These are phyloP conservation scores for Lathronympha strigana DNA, from an alignment of 2,888 invertebrate species.

Conservation along the genomic window DNA sequence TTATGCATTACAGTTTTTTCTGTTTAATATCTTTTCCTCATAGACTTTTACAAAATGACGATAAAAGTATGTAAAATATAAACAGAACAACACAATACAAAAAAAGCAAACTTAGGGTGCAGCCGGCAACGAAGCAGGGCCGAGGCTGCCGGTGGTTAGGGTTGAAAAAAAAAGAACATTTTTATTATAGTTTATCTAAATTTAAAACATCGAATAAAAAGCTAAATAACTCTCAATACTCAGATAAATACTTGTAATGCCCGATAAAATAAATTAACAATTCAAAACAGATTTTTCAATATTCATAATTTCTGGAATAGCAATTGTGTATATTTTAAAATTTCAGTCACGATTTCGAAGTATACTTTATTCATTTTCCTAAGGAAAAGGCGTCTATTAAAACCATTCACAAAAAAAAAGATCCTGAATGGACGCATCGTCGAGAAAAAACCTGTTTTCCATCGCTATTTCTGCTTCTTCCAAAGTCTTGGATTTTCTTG, in stretches of 20 bases:
- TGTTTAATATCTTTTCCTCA: no score
- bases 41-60: no score
- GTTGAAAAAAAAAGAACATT: no score
- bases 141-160: no score
- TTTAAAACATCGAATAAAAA: not conserved
- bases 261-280: slow-evolving; percentile 5
- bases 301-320: slow-evolving; percentile 13
- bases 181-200: no score
- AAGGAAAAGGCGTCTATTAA: slow-evolving; percentile 10
- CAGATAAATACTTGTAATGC: not conserved
- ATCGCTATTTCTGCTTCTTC: slow-evolving; percentile 13
- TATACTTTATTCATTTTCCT: slow-evolving; percentile 17
- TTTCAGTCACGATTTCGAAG: slow-evolving; percentile 17
- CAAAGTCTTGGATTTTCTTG: slow-evolving; percentile 1
- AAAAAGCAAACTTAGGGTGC: no score
- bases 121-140: no score
- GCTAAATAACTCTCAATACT: not conserved
- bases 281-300: not conserved
- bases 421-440: slow-evolving; percentile 10
- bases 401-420: not conserved
- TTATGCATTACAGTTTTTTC: no score
- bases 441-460: slow-evolving; percentile 14
- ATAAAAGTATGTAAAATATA: no score
- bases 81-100: no score
- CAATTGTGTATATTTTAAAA: slow-evolving; percentile 11